Base-by-base conservation (phyloP, 2,797 vertebrate genomes). In the Phyllotis vaccarum region DNA sequence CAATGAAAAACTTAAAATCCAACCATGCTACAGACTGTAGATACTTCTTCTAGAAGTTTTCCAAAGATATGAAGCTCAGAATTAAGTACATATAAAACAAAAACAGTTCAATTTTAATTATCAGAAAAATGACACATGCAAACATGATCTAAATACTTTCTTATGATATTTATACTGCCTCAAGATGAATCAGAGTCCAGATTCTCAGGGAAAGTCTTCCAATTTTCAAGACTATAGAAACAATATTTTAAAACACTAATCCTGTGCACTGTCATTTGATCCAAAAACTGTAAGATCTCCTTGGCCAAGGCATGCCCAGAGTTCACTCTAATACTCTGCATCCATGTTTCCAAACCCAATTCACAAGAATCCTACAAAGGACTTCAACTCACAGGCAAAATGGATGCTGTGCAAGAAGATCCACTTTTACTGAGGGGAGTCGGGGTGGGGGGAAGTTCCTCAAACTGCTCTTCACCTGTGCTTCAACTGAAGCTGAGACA, bases 61-160 rank as follows among this genome's bases (percentile, higher is more conserved):
- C 37, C 43, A n/a, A 56, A 91, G 43, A 93, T 94, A 85, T 54
- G 29, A 95, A 96, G 49, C 70, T 90, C 76, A 90, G 72, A 85
- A 91, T 76, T 76, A 91, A 83, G 22, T 74, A 34, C 43, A 80
- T 31, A 86, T 27, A 79, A 68, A 49, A 8, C 72, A n/a, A n/a
- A 54, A 29, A 89, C 11, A 37, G 34, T 75, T 94, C 31, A 2
- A 31, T 86, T 78, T 93, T 95, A 92, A 46, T 95, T 91, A 91
- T 6, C 78, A 12, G 29, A 86, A 64, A 83, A 91, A 68, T 78
- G 62, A n/a, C 54, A 79, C 68, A 11, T 72, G 46, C 5, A 37
- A 86, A 74, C 17, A 22, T 49, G 66, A 24, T 72, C 43, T 90
- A 87, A 81, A 80, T 11, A 49, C 1, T 93, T 87, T 88, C 43